Conservation (phyloP, 2,113 vertebrate species). For the Stegostoma tigrinum region DNA sequence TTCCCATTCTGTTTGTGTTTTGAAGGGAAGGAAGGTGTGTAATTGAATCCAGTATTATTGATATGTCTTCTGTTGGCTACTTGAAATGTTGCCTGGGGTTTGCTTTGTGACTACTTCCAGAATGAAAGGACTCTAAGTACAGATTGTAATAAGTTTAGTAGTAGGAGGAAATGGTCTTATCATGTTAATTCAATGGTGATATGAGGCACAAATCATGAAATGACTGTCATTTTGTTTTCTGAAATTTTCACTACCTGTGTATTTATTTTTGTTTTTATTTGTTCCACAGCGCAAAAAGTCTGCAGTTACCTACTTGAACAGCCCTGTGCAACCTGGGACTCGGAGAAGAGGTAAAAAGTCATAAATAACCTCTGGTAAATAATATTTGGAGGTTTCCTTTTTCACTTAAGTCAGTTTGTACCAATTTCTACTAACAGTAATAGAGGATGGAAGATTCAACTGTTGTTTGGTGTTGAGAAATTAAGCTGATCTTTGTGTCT, state of each 20-base stretch:
- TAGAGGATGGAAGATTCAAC: not conserved
- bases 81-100: not conserved
- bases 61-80: not conserved
- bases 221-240: not conserved
- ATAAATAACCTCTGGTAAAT: not conserved
- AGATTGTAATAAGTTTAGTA: not conserved
- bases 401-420: not conserved
- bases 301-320: constrained; percentile 95
- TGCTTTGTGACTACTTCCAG: not conserved
- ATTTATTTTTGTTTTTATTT: constrained; percentile 35
- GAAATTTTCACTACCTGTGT: not conserved
- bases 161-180: not conserved
- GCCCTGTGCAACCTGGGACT: constrained; percentile 89
- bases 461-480: not conserved
- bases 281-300: constrained; percentile 89
- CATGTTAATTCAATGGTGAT: too few species aligned
- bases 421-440: not conserved
- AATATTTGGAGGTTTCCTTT: not conserved
- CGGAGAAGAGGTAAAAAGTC: constrained; percentile 86
- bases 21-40: not conserved
- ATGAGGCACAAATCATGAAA: not conserved
- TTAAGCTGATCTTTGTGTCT: not conserved
- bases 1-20: not conserved
- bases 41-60: not conserved
- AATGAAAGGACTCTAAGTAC: not conserved